Percentiles rank a stretch among this genome's conserved stretches.
Evolutionary conservation across 2,797 vertebrate species (phyloP).

Genomic region (Micromesistius poutassou): DNA sequence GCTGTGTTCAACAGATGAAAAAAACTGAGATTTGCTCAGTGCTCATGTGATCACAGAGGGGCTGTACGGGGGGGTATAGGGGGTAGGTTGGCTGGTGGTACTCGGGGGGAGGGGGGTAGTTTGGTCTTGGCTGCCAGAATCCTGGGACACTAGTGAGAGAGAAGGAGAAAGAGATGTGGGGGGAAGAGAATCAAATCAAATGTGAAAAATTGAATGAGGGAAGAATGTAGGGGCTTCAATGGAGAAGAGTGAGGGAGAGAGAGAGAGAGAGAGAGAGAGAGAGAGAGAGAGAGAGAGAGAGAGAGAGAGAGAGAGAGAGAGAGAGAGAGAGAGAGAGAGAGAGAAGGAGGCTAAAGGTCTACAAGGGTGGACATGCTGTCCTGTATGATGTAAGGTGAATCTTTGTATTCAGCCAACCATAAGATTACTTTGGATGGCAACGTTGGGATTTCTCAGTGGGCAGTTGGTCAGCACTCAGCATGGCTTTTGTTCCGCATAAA

Average conservation of each 20-base stretch:
- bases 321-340: slow-evolving; percentile 10
- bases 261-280: slow-evolving; percentile 11
- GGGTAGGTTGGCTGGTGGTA: not conserved
- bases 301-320: slow-evolving; percentile 21
- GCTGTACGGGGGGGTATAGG: not conserved
- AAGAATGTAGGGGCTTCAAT: not conserved
- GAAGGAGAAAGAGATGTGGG: not conserved
- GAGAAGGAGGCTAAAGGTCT: slow-evolving; percentile 8
- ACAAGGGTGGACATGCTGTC: not conserved
- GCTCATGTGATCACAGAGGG: not conserved
- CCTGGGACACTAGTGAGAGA: not conserved
- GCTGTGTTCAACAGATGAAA: not conserved
- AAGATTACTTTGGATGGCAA: slow-evolving; percentile 45
- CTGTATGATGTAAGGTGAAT: not conserved
- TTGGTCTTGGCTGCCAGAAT: not conserved
- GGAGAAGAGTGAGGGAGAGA: slow-evolving; percentile 18
- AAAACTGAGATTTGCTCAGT: not conserved
- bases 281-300: slow-evolving; percentile 22
- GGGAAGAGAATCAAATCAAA: slow-evolving; percentile 18
- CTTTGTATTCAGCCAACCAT: slow-evolving; percentile 44
- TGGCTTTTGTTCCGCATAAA: slow-evolving; percentile 56
- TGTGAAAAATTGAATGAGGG: not conserved
- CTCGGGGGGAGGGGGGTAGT: not conserved
- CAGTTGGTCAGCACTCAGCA: slow-evolving; percentile 38
- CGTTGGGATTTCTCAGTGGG: slow-evolving; percentile 30